Base-by-base conservation (phyloP, 2,113 vertebrate genomes). In the Arizona elegans region DNA sequence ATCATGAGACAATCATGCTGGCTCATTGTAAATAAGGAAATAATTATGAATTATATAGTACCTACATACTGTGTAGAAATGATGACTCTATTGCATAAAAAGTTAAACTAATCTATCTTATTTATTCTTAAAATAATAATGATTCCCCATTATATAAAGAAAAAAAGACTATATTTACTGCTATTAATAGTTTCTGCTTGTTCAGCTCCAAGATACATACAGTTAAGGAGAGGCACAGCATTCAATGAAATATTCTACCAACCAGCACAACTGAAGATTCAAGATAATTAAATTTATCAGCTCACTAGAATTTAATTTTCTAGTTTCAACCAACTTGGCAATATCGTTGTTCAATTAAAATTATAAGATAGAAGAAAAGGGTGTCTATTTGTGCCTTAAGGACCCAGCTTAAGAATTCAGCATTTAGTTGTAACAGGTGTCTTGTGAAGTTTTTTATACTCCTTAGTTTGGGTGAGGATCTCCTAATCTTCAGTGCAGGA, bases 271-370 rank as follows among this genome's bases (percentile, higher is more conserved):
- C 15, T 43, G n/a, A 90, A 90, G 12, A 53, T 87, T 93, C 23
- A 86, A 86, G 47, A 90, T 93, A 86, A 93, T 92, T 92, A 92
- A 88, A 62, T 33, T 90, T 38, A 47, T 86, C 75, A 33, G 47
- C 21, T 93, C 75, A 90, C 86, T 93, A 93, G 75, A n/a, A 54
- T 23, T 86, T 55, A 90, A 86, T 90, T 90, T 87, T 93, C 58
- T 24, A 52, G 12, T 86, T 86, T 15, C 58, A 12, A 11, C 62
- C 12, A 86, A 58, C 6, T 29, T 59, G 10, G 50, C n/a, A 53
- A 55, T 38, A n/a, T 87, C 54, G 52, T 29, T 23, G 75, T 93
- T 91, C 24, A 70, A 55, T 70, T 92, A 94, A 70, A 12, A 21
- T 56, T 12, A 70, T 15, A 56, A 70, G 11, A 55, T 90, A 38